Conservation (phyloP, 2,113 vertebrate species). For the Tragelaphus scriptus region DNA sequence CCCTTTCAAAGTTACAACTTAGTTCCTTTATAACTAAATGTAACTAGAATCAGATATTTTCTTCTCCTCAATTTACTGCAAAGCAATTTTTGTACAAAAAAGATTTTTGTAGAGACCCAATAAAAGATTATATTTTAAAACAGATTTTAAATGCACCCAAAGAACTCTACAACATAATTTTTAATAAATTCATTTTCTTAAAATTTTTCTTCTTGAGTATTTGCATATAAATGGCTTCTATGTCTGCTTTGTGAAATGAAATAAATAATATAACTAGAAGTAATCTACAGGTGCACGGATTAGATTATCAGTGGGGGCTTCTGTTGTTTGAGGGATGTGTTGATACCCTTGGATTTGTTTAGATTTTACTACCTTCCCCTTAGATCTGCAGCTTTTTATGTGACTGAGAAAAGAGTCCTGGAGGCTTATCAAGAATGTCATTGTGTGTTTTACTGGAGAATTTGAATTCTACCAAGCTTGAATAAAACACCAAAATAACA, state of each 20-base stretch:
- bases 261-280: conserved; percentile 70
- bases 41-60: conserved; percentile 43
- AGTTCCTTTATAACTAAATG: conserved; percentile 19
- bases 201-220: conserved; percentile 48
- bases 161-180: not conserved
- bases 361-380: not conserved
- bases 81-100: conserved; percentile 44
- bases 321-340: conserved; percentile 19
- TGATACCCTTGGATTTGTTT: conserved; percentile 41
- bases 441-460: conserved; percentile 44
- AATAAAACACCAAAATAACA: conserved; percentile 39
- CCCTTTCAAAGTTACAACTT: not conserved
- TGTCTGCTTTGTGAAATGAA: conserved; percentile 54
- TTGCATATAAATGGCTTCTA: conserved; percentile 69
- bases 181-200: conserved; percentile 48
- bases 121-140: conserved; percentile 40
- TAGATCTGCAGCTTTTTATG: conserved; percentile 51
- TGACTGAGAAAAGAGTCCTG: conserved; percentile 65
- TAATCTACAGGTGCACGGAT: conserved; percentile 26
- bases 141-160: conserved; percentile 14
- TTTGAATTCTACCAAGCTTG: conserved; percentile 35
- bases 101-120: conserved; percentile 6
- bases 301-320: conserved; percentile 39
- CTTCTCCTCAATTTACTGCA: not conserved
- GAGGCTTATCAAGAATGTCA: conserved; percentile 69